Base-by-base conservation (phyloP, 2,888 invertebrate genomes). In the Drosophila nr. perissopoda region DNA sequence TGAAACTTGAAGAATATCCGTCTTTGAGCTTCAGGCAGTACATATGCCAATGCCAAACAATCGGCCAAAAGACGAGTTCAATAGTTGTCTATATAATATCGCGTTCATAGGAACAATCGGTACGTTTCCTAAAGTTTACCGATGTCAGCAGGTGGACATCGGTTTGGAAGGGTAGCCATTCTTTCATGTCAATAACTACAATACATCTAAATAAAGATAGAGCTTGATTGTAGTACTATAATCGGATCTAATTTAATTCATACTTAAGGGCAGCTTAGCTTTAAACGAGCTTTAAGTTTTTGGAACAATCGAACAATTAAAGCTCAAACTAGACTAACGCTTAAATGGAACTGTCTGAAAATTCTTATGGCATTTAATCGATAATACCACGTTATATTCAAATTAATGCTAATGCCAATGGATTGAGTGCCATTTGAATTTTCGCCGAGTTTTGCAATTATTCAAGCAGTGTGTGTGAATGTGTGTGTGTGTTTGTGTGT, bases 381-480 rank as follows among this genome's bases (percentile, higher is more conserved):
- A 36, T 70, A 38, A 36, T 45, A n/a, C 57, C 16, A 52, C 31
- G 25, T n/a, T 36, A 27, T 42, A 49, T 38, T 76, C 21, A 63
- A 42, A 78, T 79, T 54, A 29, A 78, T 42, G 38, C 38, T 56
- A 38, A 38, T 56, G n/a, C 38, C 56, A 27, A 60, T 45, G 67
- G 52, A 13, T 54, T 58, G 16, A 51, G 40, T 34, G 57, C 33
- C 54, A 65, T 61, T 69, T 13, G 25, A 45, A 40, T 64, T 34
- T 27, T 58, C 18, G 58, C 25, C 57, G 67, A 68, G 64, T 72
- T 80, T 67, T 62, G 73, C 81, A 86, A 83, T 82, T 83, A 82
- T 82, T 86, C 83, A 82, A 85, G 86, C 83, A 82, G 69, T 42
- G 16, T 21, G 21, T 21, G 21, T 21, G 21, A 21, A 21, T 21